Conservation (phyloP, 2,888 invertebrate genomes). For the Theretra japonica region DNA sequence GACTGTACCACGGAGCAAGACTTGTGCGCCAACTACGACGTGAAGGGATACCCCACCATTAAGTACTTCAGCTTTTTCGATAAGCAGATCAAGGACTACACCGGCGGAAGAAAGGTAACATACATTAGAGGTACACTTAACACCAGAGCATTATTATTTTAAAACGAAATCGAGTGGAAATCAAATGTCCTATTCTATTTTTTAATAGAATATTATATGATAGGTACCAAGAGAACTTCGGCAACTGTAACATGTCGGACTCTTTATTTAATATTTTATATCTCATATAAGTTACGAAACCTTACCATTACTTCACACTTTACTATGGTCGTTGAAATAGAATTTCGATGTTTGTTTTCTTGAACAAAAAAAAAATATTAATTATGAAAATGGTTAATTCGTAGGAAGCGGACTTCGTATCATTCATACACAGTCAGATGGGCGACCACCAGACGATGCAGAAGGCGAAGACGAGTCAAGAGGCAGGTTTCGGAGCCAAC, state of each 20-base stretch:
- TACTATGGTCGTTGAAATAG: background rate
- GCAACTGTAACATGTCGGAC: no score
- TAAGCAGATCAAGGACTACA: slow-evolving; percentile 88
- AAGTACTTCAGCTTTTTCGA: slow-evolving; percentile 94
- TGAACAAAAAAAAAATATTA: background rate
- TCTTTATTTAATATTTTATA: no score
- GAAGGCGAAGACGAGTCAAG: slow-evolving; percentile 60
- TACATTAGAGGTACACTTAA: no score
- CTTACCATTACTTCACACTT: no score
- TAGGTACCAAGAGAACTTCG: no score
- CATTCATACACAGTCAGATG: slow-evolving; percentile 83
- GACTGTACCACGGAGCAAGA: slow-evolving; percentile 89
- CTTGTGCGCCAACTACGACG: slow-evolving; percentile 88
- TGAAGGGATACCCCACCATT: slow-evolving; percentile 94
- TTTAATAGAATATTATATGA: no score
- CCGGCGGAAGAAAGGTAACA: slow-evolving; percentile 89
- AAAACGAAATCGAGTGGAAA: no score
- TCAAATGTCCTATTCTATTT: no score
- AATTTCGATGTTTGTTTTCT: background rate
- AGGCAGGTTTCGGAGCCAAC: slow-evolving; percentile 71
- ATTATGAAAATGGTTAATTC: slow-evolving; percentile 39
- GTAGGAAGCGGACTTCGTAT: slow-evolving; percentile 87
- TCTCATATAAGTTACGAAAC: no score
- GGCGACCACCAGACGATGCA: slow-evolving; percentile 46
- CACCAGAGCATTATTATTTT: no score